Evolutionary conservation across 2,113 vertebrate species (phyloP).

Genomic region (Phainopepla nitens): DNA sequence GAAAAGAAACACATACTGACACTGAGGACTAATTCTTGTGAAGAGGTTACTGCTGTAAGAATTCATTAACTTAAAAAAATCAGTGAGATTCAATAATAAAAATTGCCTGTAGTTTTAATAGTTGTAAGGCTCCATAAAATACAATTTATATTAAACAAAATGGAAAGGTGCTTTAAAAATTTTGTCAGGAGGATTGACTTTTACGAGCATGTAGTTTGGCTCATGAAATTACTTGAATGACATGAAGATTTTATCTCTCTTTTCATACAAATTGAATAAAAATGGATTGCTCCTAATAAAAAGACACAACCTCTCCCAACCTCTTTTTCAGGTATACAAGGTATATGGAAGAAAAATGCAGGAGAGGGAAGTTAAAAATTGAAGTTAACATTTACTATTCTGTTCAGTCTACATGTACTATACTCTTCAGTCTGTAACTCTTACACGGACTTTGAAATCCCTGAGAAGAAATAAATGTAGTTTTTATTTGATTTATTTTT

Average conservation of each 20-base stretch:
- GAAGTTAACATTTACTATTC: background rate
- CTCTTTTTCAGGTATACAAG: background rate
- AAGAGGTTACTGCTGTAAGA: background rate
- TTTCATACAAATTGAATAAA: slow-evolving; percentile 38
- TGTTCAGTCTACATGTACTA: background rate
- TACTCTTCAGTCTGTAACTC: background rate
- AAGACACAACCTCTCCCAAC: background rate
- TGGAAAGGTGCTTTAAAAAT: background rate
- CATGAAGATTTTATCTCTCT: background rate
- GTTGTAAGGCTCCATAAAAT: background rate
- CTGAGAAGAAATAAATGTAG: background rate
- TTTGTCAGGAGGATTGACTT: background rate
- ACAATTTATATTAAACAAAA: background rate
- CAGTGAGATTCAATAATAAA: background rate
- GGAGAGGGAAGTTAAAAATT: background rate
- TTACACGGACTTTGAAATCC: background rate
- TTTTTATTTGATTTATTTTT: background rate
- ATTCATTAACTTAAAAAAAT: background rate
- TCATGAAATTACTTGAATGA: background rate
- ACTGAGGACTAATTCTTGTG: background rate
- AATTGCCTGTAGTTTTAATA: background rate
- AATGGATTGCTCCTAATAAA: slow-evolving; percentile 16
- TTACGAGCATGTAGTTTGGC: background rate
- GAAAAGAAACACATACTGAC: background rate
- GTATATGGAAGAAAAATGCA: background rate